Base-by-base conservation (phyloP, 1,140 invertebrate genomes). In the Luehdorfia chinensis region DNA sequence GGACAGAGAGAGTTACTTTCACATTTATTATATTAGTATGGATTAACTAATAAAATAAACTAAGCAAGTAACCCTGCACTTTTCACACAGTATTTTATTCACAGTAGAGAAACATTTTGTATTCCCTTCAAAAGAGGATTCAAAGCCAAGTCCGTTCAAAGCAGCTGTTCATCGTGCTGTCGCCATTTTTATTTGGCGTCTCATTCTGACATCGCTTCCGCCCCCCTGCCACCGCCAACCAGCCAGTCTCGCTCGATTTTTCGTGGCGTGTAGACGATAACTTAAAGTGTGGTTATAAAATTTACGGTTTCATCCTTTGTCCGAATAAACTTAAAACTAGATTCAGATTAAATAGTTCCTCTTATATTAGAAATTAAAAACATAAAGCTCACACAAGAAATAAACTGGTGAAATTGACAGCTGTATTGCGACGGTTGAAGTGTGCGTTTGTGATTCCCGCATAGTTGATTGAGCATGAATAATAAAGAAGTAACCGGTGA, bases 391-490 rank as follows among this genome's bases (percentile, higher is more conserved):
- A 49, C 45, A 50, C 49, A 43, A 54, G 46, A 44, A 19, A 39
- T 52, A 43, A 49, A 55, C 59, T 60, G 49, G 69, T 73, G 71
- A 59, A 70, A 69, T 65, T 58, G 61, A 65, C 62, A 61, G 60
- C 68, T 73, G 69, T 53, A 52, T 58, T 60, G 53, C 50, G 44
- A 55, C 57, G 36, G 66, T 60, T 74, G 75, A 75, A 62, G 63
- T 75, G 73, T 81, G 66, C 60, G 60, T 72, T 66, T 74, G 81
- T 85, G 81, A 71, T 83, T 74, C 79, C 74, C 67, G 72, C 75
- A 83, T 73, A 73, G 79, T 70, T 77, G 79, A 67, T 75, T 71
- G 79, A 85, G 79, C 75, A 85, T 85, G 81, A 85, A 85, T 85
- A 85, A 86, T 84, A 80, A 75, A 84, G 75, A 79, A 81, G 79